Conservation (phyloP, 2,113 vertebrate genomes). For the Leptobrachium ailaonicum region DNA sequence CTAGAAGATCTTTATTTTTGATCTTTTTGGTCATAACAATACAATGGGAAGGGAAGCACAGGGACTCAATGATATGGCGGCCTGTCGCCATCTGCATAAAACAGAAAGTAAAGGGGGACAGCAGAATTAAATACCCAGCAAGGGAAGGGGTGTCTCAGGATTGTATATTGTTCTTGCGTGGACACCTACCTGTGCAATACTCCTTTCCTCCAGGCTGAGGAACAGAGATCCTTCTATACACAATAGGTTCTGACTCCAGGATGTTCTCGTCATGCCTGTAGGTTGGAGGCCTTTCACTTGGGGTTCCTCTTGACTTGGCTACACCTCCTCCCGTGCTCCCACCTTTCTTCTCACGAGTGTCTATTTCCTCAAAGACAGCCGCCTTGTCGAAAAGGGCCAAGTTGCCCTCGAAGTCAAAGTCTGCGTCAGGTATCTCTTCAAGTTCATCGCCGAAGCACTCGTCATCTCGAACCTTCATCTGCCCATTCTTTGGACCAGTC, state of each 20-base stretch:
- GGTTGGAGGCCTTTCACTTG: conserved; percentile 80
- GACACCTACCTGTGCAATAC: conserved; percentile 88
- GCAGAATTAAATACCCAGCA: too few relatives aligned
- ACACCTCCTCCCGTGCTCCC: conserved; percentile 57
- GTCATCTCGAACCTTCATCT: conserved; percentile 89
- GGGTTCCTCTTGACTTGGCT: conserved; percentile 79
- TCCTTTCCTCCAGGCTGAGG: conserved; percentile 83
- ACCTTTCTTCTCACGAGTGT: conserved; percentile 80
- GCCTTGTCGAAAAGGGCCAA: conserved; percentile 97
- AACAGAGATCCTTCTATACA: conserved; percentile 90
- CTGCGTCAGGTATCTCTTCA: conserved; percentile 87
- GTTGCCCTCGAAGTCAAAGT: conserved; percentile 97
- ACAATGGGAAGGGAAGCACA: too few relatives aligned
- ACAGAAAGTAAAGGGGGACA: too few relatives aligned
- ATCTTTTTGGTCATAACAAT: too few relatives aligned
- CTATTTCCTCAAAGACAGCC: conserved; percentile 94
- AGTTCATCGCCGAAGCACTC: conserved; percentile 93
- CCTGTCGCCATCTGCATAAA: too few relatives aligned
- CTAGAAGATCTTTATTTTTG: too few relatives aligned
- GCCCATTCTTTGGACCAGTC: conserved; percentile 89
- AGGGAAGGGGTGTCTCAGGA: too few relatives aligned
- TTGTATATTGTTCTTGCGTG: too few relatives aligned
- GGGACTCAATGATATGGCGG: too few relatives aligned
- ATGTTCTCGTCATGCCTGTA: conserved; percentile 96
- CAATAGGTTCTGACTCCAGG: conserved; percentile 86